A percentile compares a stretch with the other conserved stretches of the same genome.
Evolutionary conservation across 2,888 invertebrate genomes (phyloP).

Genomic region (Unio delphinus): DNA sequence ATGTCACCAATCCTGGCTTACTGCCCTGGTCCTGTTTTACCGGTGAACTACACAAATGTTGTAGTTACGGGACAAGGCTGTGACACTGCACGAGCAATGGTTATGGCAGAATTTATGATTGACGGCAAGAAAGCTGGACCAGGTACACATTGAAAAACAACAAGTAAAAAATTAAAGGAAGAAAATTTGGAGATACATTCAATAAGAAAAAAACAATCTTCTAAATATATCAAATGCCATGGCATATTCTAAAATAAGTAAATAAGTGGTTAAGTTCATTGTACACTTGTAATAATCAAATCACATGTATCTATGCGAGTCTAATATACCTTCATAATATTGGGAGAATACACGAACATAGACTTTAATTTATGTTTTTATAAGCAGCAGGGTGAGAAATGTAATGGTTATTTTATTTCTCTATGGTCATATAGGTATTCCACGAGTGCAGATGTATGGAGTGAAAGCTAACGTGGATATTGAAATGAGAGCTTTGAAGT

Average conservation of each 20-base stretch:
- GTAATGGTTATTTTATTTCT: neutral
- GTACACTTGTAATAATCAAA: too few relatives aligned
- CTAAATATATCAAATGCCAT: too few relatives aligned
- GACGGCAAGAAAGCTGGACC: slow-evolving; percentile 84
- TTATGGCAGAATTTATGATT: slow-evolving; percentile 93
- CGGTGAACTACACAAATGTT: slow-evolving; percentile 65
- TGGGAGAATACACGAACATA: too few relatives aligned
- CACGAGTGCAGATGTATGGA: slow-evolving; percentile 85
- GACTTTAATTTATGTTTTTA: too few relatives aligned
- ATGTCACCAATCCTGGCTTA: slow-evolving; percentile 79
- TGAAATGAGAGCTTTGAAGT: slow-evolving; percentile 83
- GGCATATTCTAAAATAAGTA: too few relatives aligned
- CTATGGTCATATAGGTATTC: slow-evolving; percentile 73
- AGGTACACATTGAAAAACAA: slow-evolving; percentile 70
- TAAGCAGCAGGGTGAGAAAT: too few relatives aligned
- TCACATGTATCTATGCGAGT: too few relatives aligned
- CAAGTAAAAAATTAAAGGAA: too few relatives aligned
- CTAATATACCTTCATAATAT: too few relatives aligned
- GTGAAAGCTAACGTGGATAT: slow-evolving; percentile 84
- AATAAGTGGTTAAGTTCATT: too few relatives aligned
- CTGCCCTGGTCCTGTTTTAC: slow-evolving; percentile 62
- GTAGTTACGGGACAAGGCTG: slow-evolving; percentile 88
- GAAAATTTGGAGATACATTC: too few relatives aligned
- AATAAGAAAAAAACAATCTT: too few relatives aligned
- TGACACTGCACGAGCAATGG: slow-evolving; percentile 90